A percentile compares a stretch with the other conserved stretches of the same genome.
Conservation (phyloP, 2,888 invertebrate genomes). For the Cybosia mesomella region DNA sequence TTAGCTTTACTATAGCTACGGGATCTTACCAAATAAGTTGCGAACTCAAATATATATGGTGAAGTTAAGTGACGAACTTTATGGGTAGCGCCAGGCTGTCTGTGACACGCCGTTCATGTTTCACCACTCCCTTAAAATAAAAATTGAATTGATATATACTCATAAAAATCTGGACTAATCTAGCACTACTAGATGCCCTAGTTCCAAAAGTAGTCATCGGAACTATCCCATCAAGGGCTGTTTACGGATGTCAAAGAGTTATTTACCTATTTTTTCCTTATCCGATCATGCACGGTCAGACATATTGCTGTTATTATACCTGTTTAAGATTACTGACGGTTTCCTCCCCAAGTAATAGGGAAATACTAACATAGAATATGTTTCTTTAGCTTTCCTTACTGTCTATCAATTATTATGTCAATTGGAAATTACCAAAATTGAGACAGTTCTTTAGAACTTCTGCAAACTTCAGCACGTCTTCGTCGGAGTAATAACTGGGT, state of each 20-base stretch:
- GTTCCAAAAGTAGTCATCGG: too few relatives aligned
- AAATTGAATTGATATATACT: not conserved
- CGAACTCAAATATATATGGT: slow-evolving; percentile 72
- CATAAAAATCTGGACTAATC: not conserved
- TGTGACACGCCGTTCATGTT: slow-evolving; percentile 33
- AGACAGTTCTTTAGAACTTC: not conserved
- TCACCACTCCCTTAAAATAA: not conserved
- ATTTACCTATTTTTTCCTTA: not conserved
- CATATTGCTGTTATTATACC: not conserved
- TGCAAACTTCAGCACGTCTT: too few relatives aligned
- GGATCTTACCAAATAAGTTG: slow-evolving; percentile 64
- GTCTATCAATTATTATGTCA: not conserved
- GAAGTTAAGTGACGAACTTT: slow-evolving; percentile 71
- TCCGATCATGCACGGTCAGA: not conserved
- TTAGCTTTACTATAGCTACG: slow-evolving; percentile 63
- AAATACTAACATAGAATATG: too few relatives aligned
- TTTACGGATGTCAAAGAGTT: not conserved
- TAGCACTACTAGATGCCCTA: not conserved
- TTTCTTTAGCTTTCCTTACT: not conserved
- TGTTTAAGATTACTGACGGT: too few relatives aligned
- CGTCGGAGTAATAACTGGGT: too few relatives aligned
- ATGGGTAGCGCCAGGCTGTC: slow-evolving; percentile 66
- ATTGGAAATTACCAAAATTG: not conserved
- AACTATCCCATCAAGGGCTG: not conserved
- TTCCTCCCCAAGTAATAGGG: too few relatives aligned